Evolutionary conservation across 2,797 vertebrate species (phyloP).

Genomic region (Zenarchopterus dispar): DNA sequence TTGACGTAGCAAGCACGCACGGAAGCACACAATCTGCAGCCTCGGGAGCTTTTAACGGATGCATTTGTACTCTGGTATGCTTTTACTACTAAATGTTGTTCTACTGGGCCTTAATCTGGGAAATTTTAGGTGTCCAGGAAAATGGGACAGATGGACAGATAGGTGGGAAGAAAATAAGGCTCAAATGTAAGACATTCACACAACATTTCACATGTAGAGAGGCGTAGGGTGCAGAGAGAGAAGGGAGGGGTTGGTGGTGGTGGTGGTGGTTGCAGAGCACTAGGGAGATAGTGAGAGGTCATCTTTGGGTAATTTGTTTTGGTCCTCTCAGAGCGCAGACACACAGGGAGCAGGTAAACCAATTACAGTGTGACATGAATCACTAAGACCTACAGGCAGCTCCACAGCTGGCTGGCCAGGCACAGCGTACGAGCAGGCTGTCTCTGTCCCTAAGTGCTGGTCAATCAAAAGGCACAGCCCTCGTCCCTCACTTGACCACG

Average conservation of each 20-base stretch:
- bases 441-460: slow-evolving; percentile 64
- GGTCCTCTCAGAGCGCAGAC: slow-evolving; percentile 78
- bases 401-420: slow-evolving; percentile 45
- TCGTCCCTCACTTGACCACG: slow-evolving; percentile 52
- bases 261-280: slow-evolving; percentile 55
- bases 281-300: slow-evolving; percentile 75
- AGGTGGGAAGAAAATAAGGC: slow-evolving; percentile 23
- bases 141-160: slow-evolving; percentile 29
- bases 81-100: slow-evolving; percentile 29
- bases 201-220: slow-evolving; percentile 60
- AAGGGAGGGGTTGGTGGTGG: slow-evolving; percentile 46
- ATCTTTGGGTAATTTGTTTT: slow-evolving; percentile 87
- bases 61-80: slow-evolving; percentile 1
- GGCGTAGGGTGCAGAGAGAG: slow-evolving; percentile 41
- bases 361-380: slow-evolving; percentile 89
- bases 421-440: slow-evolving; percentile 35
- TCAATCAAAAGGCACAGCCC: slow-evolving; percentile 68
- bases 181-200: slow-evolving; percentile 39
- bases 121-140: slow-evolving; percentile 27
- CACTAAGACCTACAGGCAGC: slow-evolving; percentile 78
- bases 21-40: slow-evolving; percentile 16
- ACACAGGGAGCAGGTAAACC: slow-evolving; percentile 83
- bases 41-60: slow-evolving; percentile 38
- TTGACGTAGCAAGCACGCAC: slow-evolving; percentile 35
- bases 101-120: slow-evolving; percentile 9